Conservation (phyloP, 2,888 invertebrate genomes). For the Heterodera filipjevi region DNA sequence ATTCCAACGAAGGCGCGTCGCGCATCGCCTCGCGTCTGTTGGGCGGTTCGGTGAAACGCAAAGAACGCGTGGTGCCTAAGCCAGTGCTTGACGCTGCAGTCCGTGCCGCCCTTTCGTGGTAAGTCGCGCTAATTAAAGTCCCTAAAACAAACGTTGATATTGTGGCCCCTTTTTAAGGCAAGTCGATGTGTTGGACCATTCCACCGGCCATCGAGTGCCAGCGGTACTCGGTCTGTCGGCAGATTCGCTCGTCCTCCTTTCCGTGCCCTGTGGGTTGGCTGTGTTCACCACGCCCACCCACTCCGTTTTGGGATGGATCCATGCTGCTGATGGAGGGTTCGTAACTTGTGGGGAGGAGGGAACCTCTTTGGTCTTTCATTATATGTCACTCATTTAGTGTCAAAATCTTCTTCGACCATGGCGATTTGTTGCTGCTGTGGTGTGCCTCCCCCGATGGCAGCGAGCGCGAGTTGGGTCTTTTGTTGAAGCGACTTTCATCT, state of each 20-base stretch:
- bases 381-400: no score
- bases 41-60: slow-evolving; percentile 67
- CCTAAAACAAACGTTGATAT: not conserved
- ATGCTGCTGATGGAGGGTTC: slow-evolving; percentile 72
- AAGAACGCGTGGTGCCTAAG: slow-evolving; percentile 77
- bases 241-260: slow-evolving; percentile 84
- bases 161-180: not conserved
- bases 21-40: slow-evolving; percentile 57
- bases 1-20: slow-evolving; percentile 62
- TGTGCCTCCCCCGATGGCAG: slow-evolving; percentile 73
- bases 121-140: slow-evolving; percentile 22
- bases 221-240: slow-evolving; percentile 78
- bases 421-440: slow-evolving; percentile 73
- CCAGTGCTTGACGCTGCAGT: slow-evolving; percentile 70
- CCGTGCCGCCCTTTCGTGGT: slow-evolving; percentile 68
- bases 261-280: slow-evolving; percentile 80
- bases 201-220: slow-evolving; percentile 48
- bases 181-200: slow-evolving; percentile 67
- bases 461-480: slow-evolving; percentile 74
- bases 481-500: slow-evolving; percentile 79
- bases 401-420: slow-evolving; percentile 81
- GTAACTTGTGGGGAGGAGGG: no score
- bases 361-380: no score
- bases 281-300: slow-evolving; percentile 84
- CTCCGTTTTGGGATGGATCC: slow-evolving; percentile 72